Evolutionary conservation across 2,888 invertebrate genomes (phyloP).

Genomic region (Drosophila hamatofila): DNA sequence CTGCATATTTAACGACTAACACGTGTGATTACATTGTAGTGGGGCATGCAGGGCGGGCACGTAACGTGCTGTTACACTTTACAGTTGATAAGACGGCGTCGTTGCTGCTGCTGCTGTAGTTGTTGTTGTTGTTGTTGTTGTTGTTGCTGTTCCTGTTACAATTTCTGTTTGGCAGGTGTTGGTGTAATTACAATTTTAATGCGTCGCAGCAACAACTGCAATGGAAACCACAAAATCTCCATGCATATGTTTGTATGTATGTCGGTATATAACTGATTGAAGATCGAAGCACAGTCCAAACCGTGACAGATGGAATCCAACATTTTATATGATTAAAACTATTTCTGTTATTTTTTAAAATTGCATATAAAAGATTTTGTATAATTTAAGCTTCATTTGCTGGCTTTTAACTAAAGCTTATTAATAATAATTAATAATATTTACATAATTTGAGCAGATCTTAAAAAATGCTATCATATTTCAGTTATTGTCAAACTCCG

Average conservation of each 20-base stretch:
- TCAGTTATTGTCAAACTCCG: not conserved
- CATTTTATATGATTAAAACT: not conserved
- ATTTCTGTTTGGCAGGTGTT: slow-evolving; percentile 40
- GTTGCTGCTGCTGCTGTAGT: slow-evolving; percentile 12
- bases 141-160: slow-evolving; percentile 21
- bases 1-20: slow-evolving; percentile 64
- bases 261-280: not conserved
- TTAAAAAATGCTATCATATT: too few relatives aligned
- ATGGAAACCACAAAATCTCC: not conserved
- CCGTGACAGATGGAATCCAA: too few relatives aligned
- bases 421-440: too few relatives aligned
- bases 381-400: too few relatives aligned
- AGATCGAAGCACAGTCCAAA: not conserved
- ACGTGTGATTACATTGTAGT: slow-evolving; percentile 69
- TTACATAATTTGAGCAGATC: too few relatives aligned
- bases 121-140: slow-evolving; percentile 12
- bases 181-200: slow-evolving; percentile 52
- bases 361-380: too few relatives aligned
- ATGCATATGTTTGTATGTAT: not conserved
- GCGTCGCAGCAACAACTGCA: slow-evolving; percentile 39
- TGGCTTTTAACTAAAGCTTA: too few relatives aligned
- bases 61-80: slow-evolving; percentile 39
- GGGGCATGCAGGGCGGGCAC: slow-evolving; percentile 8
- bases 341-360: not conserved
- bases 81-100: slow-evolving; percentile 50